Percentiles rank a stretch among this genome's conserved stretches.
These are phyloP conservation scores for Gavia stellata DNA, from an alignment of 2,113 vertebrate species.

Conservation along the genomic window DNA sequence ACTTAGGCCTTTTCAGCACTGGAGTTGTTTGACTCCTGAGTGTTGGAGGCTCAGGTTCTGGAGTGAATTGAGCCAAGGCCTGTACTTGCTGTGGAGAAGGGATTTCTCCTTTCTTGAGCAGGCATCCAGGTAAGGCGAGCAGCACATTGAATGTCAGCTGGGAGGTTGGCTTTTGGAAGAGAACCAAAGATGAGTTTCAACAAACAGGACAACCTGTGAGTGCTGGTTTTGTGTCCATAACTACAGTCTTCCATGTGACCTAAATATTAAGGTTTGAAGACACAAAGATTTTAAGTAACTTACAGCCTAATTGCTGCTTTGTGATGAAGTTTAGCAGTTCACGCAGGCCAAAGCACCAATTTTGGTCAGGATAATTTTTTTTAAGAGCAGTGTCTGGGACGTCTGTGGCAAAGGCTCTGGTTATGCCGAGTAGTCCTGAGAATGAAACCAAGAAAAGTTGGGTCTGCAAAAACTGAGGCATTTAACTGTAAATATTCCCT, in stretches of 20 bases:
- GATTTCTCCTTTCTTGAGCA: not conserved
- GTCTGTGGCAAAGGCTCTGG: conserved; percentile 72
- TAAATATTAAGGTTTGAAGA: conserved; percentile 55
- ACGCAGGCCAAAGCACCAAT: conserved; percentile 48
- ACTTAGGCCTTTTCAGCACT: not conserved
- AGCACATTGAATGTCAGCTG: not conserved
- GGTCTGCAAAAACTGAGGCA: conserved; percentile 59
- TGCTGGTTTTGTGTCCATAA: conserved; percentile 9
- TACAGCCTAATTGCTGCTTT: conserved; percentile 45
- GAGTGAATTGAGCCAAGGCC: not conserved
- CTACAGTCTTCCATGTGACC: not conserved
- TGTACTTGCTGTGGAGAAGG: not conserved
- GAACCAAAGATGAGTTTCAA: not conserved
- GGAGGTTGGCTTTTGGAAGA: not conserved
- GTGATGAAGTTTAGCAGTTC: conserved; percentile 55
- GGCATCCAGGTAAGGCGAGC: not conserved
- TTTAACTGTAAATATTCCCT: conserved; percentile 60
- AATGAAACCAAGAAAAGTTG: conserved; percentile 62
- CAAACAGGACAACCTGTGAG: not conserved
- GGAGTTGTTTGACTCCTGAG: not conserved
- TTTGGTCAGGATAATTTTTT: conserved; percentile 67
- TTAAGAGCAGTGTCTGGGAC: conserved; percentile 76
- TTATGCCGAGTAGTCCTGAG: conserved; percentile 65
- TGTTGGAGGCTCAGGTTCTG: not conserved
- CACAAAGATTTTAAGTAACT: not conserved